Evolutionary conservation across 2,113 vertebrate species (phyloP).

Genomic region (Gnathonemus longibarbis): DNA sequence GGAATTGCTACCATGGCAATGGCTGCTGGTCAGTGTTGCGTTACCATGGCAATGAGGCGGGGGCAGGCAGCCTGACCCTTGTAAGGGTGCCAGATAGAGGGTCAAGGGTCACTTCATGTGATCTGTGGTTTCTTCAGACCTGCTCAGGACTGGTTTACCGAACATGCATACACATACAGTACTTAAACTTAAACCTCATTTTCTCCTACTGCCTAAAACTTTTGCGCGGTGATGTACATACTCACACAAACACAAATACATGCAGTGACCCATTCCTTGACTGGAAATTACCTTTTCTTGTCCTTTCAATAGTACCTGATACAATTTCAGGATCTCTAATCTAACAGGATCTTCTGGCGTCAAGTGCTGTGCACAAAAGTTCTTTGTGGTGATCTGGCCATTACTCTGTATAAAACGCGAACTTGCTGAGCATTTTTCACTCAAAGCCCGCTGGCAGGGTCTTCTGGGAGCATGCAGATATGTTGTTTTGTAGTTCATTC

Average conservation of each 20-base stretch:
- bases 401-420: not conserved
- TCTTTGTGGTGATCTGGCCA: not conserved
- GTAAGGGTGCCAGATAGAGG: not conserved
- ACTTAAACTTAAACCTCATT: not conserved
- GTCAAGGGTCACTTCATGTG: not conserved
- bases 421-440: not conserved
- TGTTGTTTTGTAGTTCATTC: not conserved
- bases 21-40: conserved; percentile 37
- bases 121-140: not conserved
- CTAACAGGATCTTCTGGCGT: not conserved
- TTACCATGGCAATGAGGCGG: conserved; percentile 27
- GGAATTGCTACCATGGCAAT: conserved; percentile 33
- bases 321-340: not conserved
- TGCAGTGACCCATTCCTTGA: not conserved
- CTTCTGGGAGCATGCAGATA: not conserved
- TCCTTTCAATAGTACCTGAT: not conserved
- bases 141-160: not conserved
- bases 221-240: not conserved
- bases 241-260: not conserved
- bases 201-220: not conserved
- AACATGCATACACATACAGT: not conserved
- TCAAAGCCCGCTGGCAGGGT: not conserved
- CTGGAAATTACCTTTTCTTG: not conserved
- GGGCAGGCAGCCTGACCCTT: conserved; percentile 6
- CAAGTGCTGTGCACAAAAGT: not conserved